Evolutionary conservation across 2,888 invertebrate genomes (phyloP).

Genomic region (Drosophila dives): DNA sequence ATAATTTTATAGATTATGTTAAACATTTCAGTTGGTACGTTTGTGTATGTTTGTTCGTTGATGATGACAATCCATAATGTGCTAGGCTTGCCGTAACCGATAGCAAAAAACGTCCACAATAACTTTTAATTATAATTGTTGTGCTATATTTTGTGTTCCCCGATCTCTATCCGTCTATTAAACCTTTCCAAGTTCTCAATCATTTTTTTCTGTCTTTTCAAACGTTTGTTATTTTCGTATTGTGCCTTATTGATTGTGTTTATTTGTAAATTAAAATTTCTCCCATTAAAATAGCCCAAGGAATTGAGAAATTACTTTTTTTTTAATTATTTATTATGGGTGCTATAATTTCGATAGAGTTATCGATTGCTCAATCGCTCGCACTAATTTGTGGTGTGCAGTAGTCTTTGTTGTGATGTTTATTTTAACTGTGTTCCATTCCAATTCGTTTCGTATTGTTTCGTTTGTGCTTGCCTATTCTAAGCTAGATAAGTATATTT

Average conservation of each 20-base stretch:
- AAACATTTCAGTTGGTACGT: slow-evolving; percentile 26
- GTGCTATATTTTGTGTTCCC: slow-evolving; percentile 48
- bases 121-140: slow-evolving; percentile 56
- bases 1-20: slow-evolving; percentile 30
- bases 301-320: slow-evolving; percentile 15
- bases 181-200: slow-evolving; percentile 10
- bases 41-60: slow-evolving; percentile 51
- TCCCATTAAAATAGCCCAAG: slow-evolving; percentile 14
- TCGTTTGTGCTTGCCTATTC: slow-evolving; percentile 27
- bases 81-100: slow-evolving; percentile 56
- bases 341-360: slow-evolving; percentile 23
- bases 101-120: slow-evolving; percentile 44
- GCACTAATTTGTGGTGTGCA: slow-evolving; percentile 81
- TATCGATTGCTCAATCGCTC: slow-evolving; percentile 55
- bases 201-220: background rate
- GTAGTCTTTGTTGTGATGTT: slow-evolving; percentile 50
- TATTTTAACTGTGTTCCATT: slow-evolving; percentile 31
- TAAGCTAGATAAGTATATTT: background rate
- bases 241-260: background rate
- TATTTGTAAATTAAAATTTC: background rate
- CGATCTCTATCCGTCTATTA: slow-evolving; percentile 26
- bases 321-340: slow-evolving; percentile 1
- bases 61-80: slow-evolving; percentile 43
- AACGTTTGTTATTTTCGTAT: no score
- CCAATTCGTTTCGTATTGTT: slow-evolving; percentile 19